Percentiles rank a stretch among this genome's conserved stretches.
Evolutionary conservation across 2,113 vertebrate species (phyloP).

Genomic region (Phalacrocorax aristotelis): DNA sequence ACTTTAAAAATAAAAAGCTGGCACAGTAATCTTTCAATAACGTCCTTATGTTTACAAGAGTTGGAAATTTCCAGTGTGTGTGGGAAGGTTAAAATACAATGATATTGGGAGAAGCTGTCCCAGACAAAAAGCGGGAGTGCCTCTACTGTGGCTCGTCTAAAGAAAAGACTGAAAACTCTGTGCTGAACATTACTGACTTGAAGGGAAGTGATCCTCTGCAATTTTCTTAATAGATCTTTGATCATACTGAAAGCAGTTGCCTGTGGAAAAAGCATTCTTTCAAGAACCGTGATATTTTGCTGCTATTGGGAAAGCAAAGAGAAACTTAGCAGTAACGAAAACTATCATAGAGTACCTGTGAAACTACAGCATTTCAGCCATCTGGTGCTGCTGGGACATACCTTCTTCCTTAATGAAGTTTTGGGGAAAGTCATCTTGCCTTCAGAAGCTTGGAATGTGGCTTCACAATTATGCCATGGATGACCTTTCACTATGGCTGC

Average conservation of each 20-base stretch:
- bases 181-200: neutral
- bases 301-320: neutral
- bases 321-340: neutral
- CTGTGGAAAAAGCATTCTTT: neutral
- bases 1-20: neutral
- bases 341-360: neutral
- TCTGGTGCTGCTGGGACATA: neutral
- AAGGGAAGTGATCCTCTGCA: slow-evolving; percentile 1
- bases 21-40: neutral
- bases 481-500: slow-evolving; percentile 37
- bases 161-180: neutral
- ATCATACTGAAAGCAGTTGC: slow-evolving; percentile 1
- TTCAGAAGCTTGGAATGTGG: slow-evolving; percentile 57
- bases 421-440: slow-evolving; percentile 22
- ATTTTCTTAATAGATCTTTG: slow-evolving; percentile 41
- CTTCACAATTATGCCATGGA: slow-evolving; percentile 19
- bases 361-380: neutral
- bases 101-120: neutral
- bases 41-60: neutral
- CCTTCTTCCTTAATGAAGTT: slow-evolving; percentile 32
- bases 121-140: neutral
- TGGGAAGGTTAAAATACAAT: neutral
- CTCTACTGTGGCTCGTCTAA: neutral
- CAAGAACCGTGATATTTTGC: neutral
- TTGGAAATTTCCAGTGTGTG: neutral